phyloP scores from a whole-genome alignment of 2,113 vertebrate genomes.

The Phrynocephalus versicolor region DNA sequence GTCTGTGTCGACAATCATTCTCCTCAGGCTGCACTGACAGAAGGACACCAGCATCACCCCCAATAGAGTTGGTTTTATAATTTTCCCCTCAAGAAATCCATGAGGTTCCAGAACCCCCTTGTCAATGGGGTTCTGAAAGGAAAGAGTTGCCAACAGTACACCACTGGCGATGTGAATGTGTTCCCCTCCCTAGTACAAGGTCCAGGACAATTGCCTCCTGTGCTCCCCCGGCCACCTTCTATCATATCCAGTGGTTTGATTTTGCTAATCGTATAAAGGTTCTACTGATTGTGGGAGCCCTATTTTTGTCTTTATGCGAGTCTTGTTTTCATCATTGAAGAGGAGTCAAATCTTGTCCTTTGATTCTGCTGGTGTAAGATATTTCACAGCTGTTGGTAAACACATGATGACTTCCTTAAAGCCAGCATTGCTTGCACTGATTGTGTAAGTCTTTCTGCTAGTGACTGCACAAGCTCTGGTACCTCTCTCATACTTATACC shows the following conservation, averaged over 20 bases:
- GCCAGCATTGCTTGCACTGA: neutral
- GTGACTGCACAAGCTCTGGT: neutral
- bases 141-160: neutral
- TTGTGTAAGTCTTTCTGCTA: neutral
- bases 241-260: neutral
- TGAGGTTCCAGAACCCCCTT: no score
- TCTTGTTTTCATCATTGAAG: neutral
- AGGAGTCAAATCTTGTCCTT: neutral
- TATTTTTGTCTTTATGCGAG: neutral
- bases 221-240: no score
- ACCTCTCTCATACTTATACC: neutral
- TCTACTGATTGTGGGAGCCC: neutral
- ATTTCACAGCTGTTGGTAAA: neutral
- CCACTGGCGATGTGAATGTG: no score
- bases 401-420: neutral
- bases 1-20: no score
- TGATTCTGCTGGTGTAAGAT: neutral
- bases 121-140: no score
- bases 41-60: no score
- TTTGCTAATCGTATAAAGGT: neutral
- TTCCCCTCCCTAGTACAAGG: no score
- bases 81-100: no score
- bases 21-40: no score
- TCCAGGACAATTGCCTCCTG: no score
- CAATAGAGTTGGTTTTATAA: no score